A percentile compares a stretch with the other conserved stretches of the same genome.
These are phyloP conservation scores for Aradophagus sp. DNA, from an alignment of 1,140 invertebrate genomes.

Conservation along the genomic window DNA sequence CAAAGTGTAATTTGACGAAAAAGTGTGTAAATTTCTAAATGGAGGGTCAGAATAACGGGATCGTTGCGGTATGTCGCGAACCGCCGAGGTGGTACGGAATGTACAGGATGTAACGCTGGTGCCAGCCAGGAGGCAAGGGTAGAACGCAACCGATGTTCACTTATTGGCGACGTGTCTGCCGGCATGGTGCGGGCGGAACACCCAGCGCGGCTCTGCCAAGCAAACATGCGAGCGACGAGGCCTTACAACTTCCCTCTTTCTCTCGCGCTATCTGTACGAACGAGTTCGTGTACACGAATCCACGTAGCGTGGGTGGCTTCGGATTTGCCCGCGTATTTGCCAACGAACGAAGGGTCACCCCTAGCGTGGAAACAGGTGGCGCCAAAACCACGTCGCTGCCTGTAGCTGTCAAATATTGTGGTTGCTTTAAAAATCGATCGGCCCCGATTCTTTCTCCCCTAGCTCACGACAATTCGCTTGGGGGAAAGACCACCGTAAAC, in stretches of 20 bases:
- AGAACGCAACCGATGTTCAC: slow-evolving; percentile 73
- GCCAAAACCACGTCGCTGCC: slow-evolving; percentile 67
- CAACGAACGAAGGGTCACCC: slow-evolving; percentile 61
- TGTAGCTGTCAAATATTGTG: slow-evolving; percentile 74
- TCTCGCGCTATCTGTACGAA: slow-evolving; percentile 54
- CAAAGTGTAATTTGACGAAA: slow-evolving; percentile 26
- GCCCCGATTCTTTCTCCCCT: slow-evolving; percentile 58
- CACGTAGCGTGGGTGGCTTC: slow-evolving; percentile 55
- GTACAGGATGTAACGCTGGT: slow-evolving; percentile 50
- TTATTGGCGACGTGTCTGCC: slow-evolving; percentile 75
- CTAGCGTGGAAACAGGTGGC: slow-evolving; percentile 71
- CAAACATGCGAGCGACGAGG: slow-evolving; percentile 56
- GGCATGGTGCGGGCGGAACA: slow-evolving; percentile 70
- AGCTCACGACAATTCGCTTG: too few relatives aligned
- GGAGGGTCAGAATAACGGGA: slow-evolving; percentile 58
- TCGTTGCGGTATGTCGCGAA: slow-evolving; percentile 61
- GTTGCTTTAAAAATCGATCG: slow-evolving; percentile 74
- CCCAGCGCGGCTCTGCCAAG: slow-evolving; percentile 51
- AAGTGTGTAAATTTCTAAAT: slow-evolving; percentile 52
- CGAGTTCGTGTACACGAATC: slow-evolving; percentile 57
- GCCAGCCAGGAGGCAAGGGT: slow-evolving; percentile 64
- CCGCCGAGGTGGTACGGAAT: slow-evolving; percentile 44
- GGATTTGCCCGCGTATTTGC: slow-evolving; percentile 52
- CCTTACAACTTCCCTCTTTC: slow-evolving; percentile 55
- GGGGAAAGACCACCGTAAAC: slow-evolving; percentile 4